phyloP scores from a whole-genome alignment of 1,140 invertebrate genomes.

The Ectropis grisescens region DNA sequence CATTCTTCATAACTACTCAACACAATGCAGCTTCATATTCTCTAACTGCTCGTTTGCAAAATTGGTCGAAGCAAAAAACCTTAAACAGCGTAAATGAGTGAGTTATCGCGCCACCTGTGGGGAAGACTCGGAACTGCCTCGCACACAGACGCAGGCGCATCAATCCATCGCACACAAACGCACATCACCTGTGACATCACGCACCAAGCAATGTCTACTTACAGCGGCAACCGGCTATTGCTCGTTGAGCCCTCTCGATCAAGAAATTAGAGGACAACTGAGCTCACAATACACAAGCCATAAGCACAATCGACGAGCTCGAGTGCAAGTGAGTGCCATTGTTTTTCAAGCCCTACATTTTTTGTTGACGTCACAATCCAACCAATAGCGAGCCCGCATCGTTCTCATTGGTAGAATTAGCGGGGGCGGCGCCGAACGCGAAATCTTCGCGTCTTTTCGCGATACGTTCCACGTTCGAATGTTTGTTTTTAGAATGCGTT shows the following conservation, averaged over 20 bases:
- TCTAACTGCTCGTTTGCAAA: too few relatives aligned
- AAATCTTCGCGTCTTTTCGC: slow-evolving; percentile 34
- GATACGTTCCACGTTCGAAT: slow-evolving; percentile 5
- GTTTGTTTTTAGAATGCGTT: slow-evolving; percentile 26
- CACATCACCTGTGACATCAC: slow-evolving; percentile 7
- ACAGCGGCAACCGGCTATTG: too few relatives aligned
- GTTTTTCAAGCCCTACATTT: slow-evolving; percentile 47
- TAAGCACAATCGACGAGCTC: slow-evolving; percentile 12
- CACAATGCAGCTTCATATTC: too few relatives aligned
- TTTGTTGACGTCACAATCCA: slow-evolving; percentile 27
- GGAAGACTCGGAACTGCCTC: slow-evolving; percentile 4
- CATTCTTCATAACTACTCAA: too few relatives aligned
- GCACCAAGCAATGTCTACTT: neutral
- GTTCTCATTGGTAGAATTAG: slow-evolving; percentile 29
- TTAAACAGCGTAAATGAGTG: too few relatives aligned
- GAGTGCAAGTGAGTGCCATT: slow-evolving; percentile 50
- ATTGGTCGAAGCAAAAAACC: too few relatives aligned
- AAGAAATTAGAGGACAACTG: too few relatives aligned
- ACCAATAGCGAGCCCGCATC: slow-evolving; percentile 31
- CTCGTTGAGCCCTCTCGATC: too few relatives aligned
- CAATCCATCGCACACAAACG: slow-evolving; percentile 4
- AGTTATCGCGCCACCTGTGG: slow-evolving; percentile 21
- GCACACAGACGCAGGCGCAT: slow-evolving; percentile 12
- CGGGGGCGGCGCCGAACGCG: slow-evolving; percentile 29
- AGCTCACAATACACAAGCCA: slow-evolving; percentile 7